Evolutionary conservation across 2,113 vertebrate species (phyloP), one percentile per base, ranked within the genome.

Genomic region (Psettodes erumei): DNA sequence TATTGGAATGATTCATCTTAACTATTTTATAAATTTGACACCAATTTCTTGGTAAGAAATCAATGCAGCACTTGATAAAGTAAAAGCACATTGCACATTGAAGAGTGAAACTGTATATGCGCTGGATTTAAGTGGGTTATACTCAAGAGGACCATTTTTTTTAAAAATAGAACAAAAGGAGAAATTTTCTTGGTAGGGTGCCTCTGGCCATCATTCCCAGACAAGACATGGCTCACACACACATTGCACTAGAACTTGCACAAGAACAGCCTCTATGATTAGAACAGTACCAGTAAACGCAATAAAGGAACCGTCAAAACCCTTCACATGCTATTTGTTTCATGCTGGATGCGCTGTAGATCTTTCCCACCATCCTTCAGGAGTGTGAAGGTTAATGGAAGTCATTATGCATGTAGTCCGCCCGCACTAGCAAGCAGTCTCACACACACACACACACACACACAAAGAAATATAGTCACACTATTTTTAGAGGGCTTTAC

Each of bases 301-400:
- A n/a, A 47, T 8, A 10, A 27, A 13, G 51, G 53, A 67, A 74
- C 16, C 1, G 1, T 40, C 47, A 42, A 42, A 42, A 66, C 43
- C 8, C 8, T 23, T 30, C 45, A 6, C 19, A 37, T 51, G 38
- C 23, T 64, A 61, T 78, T 71, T 75, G 56, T 19, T 18, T 72
- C 70, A 51, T 55, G 33, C 53, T 42, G 19, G 15, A 77, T 75
- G 82, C 69, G 54, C 42, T 37, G 72, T 83, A 72, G 79, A 85
- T 83, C 64, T 82, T 77, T 55, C 65, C 64, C 11, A 11, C 67
- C 63, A 60, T 85, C 70, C 60, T 85, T 83, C 59, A 74, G 48
- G 43, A 85, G 67, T 78, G 72, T 81, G 82, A 90, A 90, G 90
- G 89, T 90, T 93, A 91, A 91, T 91, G 77, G 68, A 84, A 87